Base-by-base conservation (phyloP, 2,113 vertebrate genomes). In the Nothoprocta perdicaria region DNA sequence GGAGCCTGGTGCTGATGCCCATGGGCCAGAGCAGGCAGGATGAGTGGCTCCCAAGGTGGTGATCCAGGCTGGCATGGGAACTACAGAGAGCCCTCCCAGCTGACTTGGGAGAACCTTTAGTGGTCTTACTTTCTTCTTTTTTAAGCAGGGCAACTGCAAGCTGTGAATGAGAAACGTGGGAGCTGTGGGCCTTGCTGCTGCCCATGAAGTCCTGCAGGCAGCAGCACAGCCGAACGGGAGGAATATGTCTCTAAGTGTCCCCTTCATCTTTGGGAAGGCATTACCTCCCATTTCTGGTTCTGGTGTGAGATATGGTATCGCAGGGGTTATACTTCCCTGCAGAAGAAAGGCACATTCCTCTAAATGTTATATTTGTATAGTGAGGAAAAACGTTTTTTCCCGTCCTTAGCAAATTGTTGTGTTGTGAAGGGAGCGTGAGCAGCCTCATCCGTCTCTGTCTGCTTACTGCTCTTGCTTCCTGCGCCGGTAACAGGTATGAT, bases 301-400 rank as follows among this genome's bases (percentile, higher is more conserved):
- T 71, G 57, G 11, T 73, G 43, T 88, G 71, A 94, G 55, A 7
- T 76, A 66, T 23, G 71, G 48, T 53, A 76, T 90, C 67, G 86
- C n/a, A 71, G 40, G 66, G 24, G 8, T 82, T 72, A 71, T 89
- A 92, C 52, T 88, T 88, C 78, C 58, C 58, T 62, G 14, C 58
- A 72, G 80, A 43, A 27, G 22, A 77, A 89, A 84, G 33, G 31
- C 17, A 2, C 87, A 91, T 95, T 95, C 91, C 82, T 95, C 87
- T 92, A 89, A 87, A 89, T 90, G 86, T 68, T 95, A 3, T 84
- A 77, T 89, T 94, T 90, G 48, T 95, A 65, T 76, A 38, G 81
- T 76, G 80, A 90, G 63, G 65, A 82, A 89, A 96, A 10, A 6
- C 58, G 86, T 55, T 62, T 88, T 78, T 55, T 72, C n/a, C 58